Base-by-base conservation (phyloP, 2,888 invertebrate species). In the Agriopis marginaria region DNA sequence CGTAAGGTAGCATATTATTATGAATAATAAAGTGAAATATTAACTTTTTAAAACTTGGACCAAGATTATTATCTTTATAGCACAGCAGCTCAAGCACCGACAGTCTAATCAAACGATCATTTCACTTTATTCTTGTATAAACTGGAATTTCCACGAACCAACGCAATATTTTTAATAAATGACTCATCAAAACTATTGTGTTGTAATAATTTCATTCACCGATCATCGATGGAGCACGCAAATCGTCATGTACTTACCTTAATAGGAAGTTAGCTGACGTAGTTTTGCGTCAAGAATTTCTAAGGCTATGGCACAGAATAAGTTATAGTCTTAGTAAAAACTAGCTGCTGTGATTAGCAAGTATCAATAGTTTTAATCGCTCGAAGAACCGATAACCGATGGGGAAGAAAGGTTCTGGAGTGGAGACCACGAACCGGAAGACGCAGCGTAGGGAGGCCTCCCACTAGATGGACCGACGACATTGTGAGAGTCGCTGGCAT, bases 151-250 rank as follows among this genome's bases (percentile, higher is more conserved):
- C 58, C 58, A 45, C 45, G 23, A 58, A 8, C 8, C 45, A 45
- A 23, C 23, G 0, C 12, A 8, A 58, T 45, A 58, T 10, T 49
- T 40, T 49, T 60, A 14, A 49, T 6, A 39, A 49, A 49, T 60
- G 58, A 58, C 23, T 58, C 58, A 58, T 58, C 58, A 58, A 12
- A 32, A 45, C 32, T 11, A 58, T 47, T 47, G 58, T 58, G 45
- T 58, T 45, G 58, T 23, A 58, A 58, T 47, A 10, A 32, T 56
- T 44, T 58, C 45, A 58, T 45, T 58, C 45, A 58, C 7, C 58
- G 45, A 45, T 58, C 23, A n/a, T 45, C 45, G 58, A 17, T 4
- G 23, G 9, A 45, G 58, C 45, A 45, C 58, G 58, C 45, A 32
- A 56, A 44, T 44, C 40, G 40, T 42, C 40, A 56, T 10, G 17